Percentiles rank a stretch among this genome's conserved stretches.
Conservation (phyloP, 2,888 invertebrate species). For the Clanis bilineata region DNA sequence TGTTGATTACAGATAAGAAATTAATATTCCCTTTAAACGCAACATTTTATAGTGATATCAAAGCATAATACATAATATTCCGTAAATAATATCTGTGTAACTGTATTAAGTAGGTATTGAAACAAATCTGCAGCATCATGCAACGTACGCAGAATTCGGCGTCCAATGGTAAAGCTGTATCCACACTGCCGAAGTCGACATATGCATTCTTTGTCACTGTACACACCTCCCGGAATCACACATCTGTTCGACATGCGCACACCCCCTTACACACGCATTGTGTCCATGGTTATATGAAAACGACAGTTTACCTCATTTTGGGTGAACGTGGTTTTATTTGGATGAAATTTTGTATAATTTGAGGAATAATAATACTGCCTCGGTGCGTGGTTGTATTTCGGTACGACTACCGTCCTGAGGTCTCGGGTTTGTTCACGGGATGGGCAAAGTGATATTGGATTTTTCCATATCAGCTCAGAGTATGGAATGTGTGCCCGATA, state of each 20-base stretch:
- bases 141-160: slow-evolving; percentile 56
- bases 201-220: slow-evolving; percentile 65
- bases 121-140: slow-evolving; percentile 44
- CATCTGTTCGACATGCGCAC: slow-evolving; percentile 72
- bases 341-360: background rate
- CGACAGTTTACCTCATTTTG: slow-evolving; percentile 8
- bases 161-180: slow-evolving; percentile 60
- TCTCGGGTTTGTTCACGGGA: too few relatives aligned
- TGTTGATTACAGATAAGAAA: too few relatives aligned
- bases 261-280: slow-evolving; percentile 60
- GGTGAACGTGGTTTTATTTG: background rate
- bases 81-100: background rate
- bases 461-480: too few relatives aligned
- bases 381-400: too few relatives aligned
- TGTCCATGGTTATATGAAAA: slow-evolving; percentile 40
- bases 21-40: too few relatives aligned
- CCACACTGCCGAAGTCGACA: slow-evolving; percentile 49
- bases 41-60: too few relatives aligned
- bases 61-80: too few relatives aligned
- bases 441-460: too few relatives aligned
- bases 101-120: background rate
- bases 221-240: slow-evolving; percentile 54
- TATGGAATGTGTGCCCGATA: too few relatives aligned
- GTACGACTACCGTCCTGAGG: too few relatives aligned
- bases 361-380: too few relatives aligned